Evolutionary conservation across 2,113 vertebrate species (phyloP), one percentile per base, ranked within the genome.

Genomic region (Xiphias gladius): DNA sequence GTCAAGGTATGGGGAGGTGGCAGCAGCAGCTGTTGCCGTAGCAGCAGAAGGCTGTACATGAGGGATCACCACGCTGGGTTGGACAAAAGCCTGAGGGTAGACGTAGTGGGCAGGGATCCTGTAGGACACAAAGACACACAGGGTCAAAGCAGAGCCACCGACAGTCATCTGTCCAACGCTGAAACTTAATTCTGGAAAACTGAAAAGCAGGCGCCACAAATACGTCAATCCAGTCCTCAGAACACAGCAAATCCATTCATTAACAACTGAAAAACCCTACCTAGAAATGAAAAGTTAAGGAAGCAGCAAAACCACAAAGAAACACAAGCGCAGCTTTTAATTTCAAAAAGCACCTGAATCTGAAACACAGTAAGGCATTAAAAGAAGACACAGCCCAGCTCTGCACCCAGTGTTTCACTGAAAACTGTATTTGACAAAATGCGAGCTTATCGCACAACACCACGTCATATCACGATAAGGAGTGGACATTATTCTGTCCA

Each of bases 41-140:
- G 97, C 95, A 1, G 97, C 93, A 0, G 97, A 95, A 0, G 96
- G 95, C 79, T 98, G 97, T 0, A 98, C 96, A 11, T 98, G 97
- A 4, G 97, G 97, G 68, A 99, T 98, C 82, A 98, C 95, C 91
- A 99, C 90, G 72, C 98, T 98, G 6, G 98, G 98, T 89, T 99
- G 98, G 86, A 99, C 95, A 50, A 98, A 98, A 79, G 97, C 97
- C 95, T 98, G 98, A 65, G 97, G 98, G 89, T 99, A 99, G 86
- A 99, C 96, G 67, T 99, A 99, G 92, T 99, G 98, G 82, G 98
- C 96, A 22, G 98, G 97, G 74, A 99, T 97, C 96, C 98, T 99
- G 96, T 92, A 78, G 95, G 84, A 90, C 69, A 91, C 43, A 93
- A 82, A 90, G 55, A 86, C 54, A 80, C 68, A 62, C 52, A 69